Conservation (phyloP, 2,113 vertebrate species). For the Heterotilapia buettikoferi region DNA sequence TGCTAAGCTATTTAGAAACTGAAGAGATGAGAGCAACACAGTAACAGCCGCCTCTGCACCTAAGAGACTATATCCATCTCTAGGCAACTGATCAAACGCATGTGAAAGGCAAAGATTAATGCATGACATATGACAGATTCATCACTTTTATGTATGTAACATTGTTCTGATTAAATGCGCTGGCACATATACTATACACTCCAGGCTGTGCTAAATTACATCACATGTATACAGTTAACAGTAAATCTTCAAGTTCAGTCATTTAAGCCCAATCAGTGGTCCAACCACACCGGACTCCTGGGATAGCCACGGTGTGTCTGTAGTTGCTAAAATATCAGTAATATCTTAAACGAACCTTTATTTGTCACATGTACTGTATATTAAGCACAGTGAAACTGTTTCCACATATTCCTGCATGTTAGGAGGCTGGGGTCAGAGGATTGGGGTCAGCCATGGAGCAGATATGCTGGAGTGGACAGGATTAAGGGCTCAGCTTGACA, state of each 20-base stretch:
- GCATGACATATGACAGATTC: background rate
- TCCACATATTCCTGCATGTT: background rate
- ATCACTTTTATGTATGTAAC: background rate
- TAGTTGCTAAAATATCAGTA: background rate
- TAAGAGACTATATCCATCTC: background rate
- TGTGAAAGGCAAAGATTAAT: background rate
- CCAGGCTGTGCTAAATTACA: background rate
- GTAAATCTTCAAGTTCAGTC: background rate
- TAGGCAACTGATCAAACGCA: background rate
- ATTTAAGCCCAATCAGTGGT: background rate
- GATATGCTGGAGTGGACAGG: background rate
- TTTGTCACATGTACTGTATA: background rate
- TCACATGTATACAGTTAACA: background rate
- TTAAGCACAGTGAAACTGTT: background rate
- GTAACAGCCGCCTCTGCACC: background rate
- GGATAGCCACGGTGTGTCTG: background rate
- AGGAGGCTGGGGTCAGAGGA: background rate
- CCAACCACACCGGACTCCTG: background rate
- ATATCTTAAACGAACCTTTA: background rate
- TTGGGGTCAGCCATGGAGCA: background rate
- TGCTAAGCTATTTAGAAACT: background rate
- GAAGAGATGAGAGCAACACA: background rate
- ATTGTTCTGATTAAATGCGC: background rate
- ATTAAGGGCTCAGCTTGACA: background rate
- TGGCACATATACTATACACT: background rate